Conservation (phyloP, 1,140 invertebrate genomes). For the Rhagoletis pomonella region DNA sequence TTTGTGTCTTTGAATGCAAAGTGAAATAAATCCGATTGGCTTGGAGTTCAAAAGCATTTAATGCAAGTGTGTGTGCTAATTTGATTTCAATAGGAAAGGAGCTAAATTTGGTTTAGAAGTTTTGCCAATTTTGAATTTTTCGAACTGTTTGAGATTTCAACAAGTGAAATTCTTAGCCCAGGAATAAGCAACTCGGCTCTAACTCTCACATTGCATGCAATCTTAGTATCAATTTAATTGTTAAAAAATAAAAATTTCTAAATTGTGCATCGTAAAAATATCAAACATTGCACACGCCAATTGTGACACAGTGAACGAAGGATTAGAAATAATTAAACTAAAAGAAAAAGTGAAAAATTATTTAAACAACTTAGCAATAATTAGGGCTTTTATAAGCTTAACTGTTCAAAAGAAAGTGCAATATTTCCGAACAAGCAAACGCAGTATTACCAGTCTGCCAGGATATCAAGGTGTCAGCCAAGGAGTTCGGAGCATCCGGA, state of each 20-base stretch:
- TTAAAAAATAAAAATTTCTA: too few species aligned
- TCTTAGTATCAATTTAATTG: too few species aligned
- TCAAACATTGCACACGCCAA: neutral
- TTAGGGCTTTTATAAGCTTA: too few species aligned
- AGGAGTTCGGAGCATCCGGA: neutral
- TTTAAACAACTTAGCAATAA: conserved; percentile 5
- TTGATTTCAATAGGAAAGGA: neutral
- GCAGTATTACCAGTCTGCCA: neutral
- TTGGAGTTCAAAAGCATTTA: neutral
- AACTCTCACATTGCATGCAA: too few species aligned
- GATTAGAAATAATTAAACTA: conserved; percentile 27
- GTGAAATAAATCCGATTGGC: neutral
- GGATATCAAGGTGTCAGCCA: neutral
- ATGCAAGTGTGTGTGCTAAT: conserved; percentile 30
- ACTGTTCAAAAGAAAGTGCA: neutral
- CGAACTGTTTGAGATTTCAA: conserved; percentile 11
- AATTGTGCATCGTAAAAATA: too few species aligned
- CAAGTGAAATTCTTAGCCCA: neutral
- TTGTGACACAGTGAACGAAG: neutral
- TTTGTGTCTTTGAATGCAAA: neutral
- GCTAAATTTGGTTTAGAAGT: neutral
- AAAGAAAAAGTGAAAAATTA: neutral
- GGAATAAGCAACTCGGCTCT: neutral
- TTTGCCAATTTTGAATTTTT: neutral
- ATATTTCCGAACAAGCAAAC: neutral